Evolutionary conservation across 2,113 vertebrate species (phyloP).

Genomic region (Ochotona curzoniae): DNA sequence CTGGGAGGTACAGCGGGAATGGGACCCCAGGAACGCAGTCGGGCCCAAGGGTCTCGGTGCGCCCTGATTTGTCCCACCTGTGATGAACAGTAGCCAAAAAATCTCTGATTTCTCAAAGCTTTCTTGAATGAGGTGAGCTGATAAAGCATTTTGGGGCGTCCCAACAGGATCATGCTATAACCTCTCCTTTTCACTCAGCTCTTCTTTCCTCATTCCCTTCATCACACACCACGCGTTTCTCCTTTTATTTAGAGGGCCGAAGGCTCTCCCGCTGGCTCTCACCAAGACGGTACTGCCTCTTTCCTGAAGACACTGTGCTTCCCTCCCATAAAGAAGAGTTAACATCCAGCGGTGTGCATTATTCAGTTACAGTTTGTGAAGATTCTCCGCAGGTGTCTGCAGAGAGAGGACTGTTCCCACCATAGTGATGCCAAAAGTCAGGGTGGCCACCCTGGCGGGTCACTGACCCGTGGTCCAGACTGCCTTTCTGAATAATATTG

Average conservation of each 20-base stretch:
- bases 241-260: background rate
- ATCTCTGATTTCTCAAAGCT: background rate
- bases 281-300: background rate
- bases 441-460: background rate
- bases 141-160: background rate
- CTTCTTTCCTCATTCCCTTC: background rate
- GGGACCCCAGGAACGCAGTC: too few relatives aligned
- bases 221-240: background rate
- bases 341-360: background rate
- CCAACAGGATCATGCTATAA: background rate
- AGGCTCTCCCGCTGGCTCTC: background rate
- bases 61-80: background rate
- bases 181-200: background rate
- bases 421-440: background rate
- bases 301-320: background rate
- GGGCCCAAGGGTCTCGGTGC: accelerated
- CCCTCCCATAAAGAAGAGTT: background rate
- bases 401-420: background rate
- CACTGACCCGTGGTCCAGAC: background rate
- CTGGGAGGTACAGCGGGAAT: background rate
- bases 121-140: background rate
- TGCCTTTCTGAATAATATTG: background rate
- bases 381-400: background rate
- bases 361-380: background rate
- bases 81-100: background rate